Conservation (phyloP, 2,797 vertebrate genomes). For the Lagodon rhomboides region DNA sequence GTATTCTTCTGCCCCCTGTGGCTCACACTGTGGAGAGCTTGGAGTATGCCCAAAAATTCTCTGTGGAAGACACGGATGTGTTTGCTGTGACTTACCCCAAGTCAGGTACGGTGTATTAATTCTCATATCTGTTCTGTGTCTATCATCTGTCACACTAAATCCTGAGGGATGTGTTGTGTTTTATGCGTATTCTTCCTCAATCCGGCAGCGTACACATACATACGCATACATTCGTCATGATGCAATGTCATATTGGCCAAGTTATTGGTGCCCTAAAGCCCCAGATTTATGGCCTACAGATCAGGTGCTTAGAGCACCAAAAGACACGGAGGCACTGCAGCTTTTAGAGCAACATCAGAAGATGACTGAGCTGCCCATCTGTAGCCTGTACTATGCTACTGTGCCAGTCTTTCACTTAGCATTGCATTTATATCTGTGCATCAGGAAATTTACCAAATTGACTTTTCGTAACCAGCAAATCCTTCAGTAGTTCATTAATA, state of each 20-base stretch:
- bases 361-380: neutral
- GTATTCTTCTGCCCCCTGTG: conserved; percentile 58
- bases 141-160: neutral
- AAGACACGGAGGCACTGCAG: neutral
- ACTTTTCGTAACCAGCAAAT: neutral
- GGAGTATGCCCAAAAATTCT: conserved; percentile 67
- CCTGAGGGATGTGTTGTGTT: neutral
- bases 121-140: neutral
- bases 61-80: conserved; percentile 76
- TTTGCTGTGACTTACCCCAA: conserved; percentile 84
- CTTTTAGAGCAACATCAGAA: neutral
- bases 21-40: conserved; percentile 74
- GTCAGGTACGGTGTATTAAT: conserved; percentile 71
- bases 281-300: neutral
- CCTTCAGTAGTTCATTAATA: no score
- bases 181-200: neutral
- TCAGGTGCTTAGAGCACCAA: neutral
- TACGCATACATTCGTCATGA: neutral
- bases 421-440: no score
- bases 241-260: neutral
- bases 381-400: neutral
- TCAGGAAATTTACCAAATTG: neutral
- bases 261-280: neutral
- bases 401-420: neutral
- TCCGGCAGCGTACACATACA: neutral